Evolutionary conservation across 2,888 invertebrate genomes (phyloP), one percentile per base, ranked within the genome.

Genomic region (Xestia rhomboidea): DNA sequence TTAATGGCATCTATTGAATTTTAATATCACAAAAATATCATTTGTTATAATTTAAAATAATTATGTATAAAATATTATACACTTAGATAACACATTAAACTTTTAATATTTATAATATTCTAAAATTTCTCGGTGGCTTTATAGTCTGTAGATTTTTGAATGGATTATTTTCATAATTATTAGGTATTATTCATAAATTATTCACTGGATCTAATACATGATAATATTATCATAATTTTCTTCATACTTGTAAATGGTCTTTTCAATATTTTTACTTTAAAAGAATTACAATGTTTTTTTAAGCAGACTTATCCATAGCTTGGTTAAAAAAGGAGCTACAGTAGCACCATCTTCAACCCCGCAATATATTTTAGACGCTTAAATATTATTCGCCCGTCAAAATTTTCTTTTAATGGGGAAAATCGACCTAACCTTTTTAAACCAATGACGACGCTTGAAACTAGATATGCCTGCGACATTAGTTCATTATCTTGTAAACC

Each of bases 1-100:
- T 82, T 76, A 82, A 92, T 92, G 91, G 91, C 92, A 89, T 92
- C 82, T 72, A 85, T 84, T 87, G 85, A 84, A 79, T 68, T 79
- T 77, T 71, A 78, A 86, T 84, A 88, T 88, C 84, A 88, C 85
- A 90, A 85, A 86, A 86, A 85, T 84, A 82, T 81, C 67, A 79
- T 74, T 30, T 73, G 18, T 72, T 66, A 64, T 6, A 64, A 46
- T 74, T 68, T 68, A 44, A 75, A 49, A 57, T 57, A 57, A 64
- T 30, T 74, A 73, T 51, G 67, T 67, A 57, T 79, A 79, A 68
- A 69, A 79, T 64, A 79, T 38, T 70, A 76, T 76, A 70, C 80
- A 80, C 34, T 46, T 70, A 80, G 75, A 30, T 76, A 80, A 80
- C 79, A 76, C 30, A 21, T 54, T 66, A 44, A 34, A 69, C 2